Base-by-base conservation (phyloP, 2,797 vertebrate species). In the Oreochromis mossambicus region DNA sequence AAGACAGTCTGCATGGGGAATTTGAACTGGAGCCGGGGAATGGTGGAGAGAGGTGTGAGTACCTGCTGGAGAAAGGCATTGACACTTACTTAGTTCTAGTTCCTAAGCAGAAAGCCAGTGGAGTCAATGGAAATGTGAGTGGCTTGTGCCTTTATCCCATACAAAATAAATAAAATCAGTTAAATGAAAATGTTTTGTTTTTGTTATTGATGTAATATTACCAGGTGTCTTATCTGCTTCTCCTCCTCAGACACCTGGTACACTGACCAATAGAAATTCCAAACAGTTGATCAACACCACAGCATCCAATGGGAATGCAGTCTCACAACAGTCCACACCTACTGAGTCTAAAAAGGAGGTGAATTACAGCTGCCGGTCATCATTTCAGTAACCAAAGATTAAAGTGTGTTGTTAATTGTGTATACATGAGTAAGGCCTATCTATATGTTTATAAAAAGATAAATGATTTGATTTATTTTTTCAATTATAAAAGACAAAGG, bases 11-110 rank as follows among this genome's bases (percentile, higher is more conserved):
- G 92, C 96, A 96, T 1, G 98, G 97, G 0, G 98, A 98, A 89
- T 99, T 98, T 17, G 97, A 98, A 0, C 94, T 99, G 94, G 98
- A 99, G 88, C 95, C 95, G 0, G 98, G 98, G 0, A 95, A 97
- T 0, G 98, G 98, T 0, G 96, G 97, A 24, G 96, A 98, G 1
- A 93, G 98, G 78, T 98, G 97, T 0, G 98, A 99, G 24, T 98
- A 99, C 95, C 96, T 99, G 78, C 95, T 97, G 87, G 98, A 99
- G 95, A 99, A 98, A 93, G 98, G 98, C 91, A 98, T 99, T 0
- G 93, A 97, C 6, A 99, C 98, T 4, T 99, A 98, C 89, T 95
- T 99, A 77, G 94, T 99, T 12, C 70, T 97, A 0, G 95, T 97
- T 9, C 93, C 97, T 6, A 95, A 96, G 88, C 92, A 95, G 48